phyloP scores from a whole-genome alignment of 2,113 vertebrate species.

The Anseranas semipalmata region DNA sequence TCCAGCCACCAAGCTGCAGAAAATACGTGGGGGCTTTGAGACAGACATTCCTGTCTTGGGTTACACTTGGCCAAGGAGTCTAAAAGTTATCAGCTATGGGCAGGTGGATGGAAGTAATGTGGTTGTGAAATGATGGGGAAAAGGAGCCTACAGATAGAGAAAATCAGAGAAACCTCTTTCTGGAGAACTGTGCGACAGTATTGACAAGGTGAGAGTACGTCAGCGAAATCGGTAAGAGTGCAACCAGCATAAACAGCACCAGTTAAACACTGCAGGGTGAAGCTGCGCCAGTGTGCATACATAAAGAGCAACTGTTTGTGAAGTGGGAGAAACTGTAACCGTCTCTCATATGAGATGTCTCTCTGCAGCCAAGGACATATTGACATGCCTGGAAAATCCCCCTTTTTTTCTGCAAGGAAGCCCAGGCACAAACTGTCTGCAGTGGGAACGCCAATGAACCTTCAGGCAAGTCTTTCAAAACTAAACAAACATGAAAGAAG shows the following conservation, averaged over 20 bases:
- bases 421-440: conserved; percentile 50
- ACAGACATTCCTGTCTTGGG: neutral
- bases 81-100: neutral
- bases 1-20: neutral
- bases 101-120: neutral
- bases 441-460: conserved; percentile 38
- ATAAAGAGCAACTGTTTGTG: conserved; percentile 31
- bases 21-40: neutral
- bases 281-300: neutral
- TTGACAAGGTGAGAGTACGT: conserved; percentile 15
- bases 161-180: neutral
- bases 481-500: conserved; percentile 40
- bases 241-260: conserved; percentile 4
- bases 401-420: neutral
- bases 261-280: neutral
- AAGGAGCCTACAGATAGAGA: neutral
- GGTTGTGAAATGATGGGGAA: fast-evolving
- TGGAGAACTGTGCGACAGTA: neutral
- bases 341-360: neutral
- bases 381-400: conserved; percentile 53
- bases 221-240: conserved; percentile 17
- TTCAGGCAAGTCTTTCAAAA: conserved; percentile 57
- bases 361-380: conserved; percentile 62
- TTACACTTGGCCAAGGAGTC: neutral
- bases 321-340: conserved; percentile 6